Conservation (phyloP, 2,888 invertebrate species). For the Ariolimax columbianus region DNA sequence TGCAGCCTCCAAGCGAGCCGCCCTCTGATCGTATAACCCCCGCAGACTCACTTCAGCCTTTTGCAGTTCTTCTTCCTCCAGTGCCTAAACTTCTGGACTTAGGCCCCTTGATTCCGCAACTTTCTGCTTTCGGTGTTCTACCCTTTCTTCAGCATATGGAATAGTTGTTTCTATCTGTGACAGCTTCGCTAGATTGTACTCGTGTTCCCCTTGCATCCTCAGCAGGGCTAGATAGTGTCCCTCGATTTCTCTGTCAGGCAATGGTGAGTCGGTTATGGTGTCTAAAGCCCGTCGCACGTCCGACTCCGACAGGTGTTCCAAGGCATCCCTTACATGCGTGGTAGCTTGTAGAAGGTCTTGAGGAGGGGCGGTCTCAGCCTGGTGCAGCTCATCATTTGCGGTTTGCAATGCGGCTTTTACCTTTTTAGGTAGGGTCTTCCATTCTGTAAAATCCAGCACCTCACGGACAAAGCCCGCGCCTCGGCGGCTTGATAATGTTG, state of each 20-base stretch:
- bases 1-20: background rate
- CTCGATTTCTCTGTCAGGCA: background rate
- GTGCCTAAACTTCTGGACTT: background rate
- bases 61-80: background rate
- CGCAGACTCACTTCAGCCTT: background rate
- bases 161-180: background rate
- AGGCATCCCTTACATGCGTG: background rate
- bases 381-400: background rate
- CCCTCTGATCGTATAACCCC: background rate
- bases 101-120: background rate
- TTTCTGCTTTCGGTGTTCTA: background rate
- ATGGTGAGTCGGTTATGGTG: background rate
- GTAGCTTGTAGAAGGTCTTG: slow-evolving; percentile 2
- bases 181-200: background rate
- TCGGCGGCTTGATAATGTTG: too few species aligned
- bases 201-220: background rate
- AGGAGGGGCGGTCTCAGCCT: background rate
- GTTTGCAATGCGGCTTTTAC: background rate
- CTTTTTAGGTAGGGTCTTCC: too few species aligned
- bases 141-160: background rate
- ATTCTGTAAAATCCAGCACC: background rate
- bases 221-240: background rate
- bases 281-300: background rate
- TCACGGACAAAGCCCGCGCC: too few species aligned
- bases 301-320: background rate